phyloP scores from a whole-genome alignment of 2,113 vertebrate genomes.

The Pampusana beccarii region DNA sequence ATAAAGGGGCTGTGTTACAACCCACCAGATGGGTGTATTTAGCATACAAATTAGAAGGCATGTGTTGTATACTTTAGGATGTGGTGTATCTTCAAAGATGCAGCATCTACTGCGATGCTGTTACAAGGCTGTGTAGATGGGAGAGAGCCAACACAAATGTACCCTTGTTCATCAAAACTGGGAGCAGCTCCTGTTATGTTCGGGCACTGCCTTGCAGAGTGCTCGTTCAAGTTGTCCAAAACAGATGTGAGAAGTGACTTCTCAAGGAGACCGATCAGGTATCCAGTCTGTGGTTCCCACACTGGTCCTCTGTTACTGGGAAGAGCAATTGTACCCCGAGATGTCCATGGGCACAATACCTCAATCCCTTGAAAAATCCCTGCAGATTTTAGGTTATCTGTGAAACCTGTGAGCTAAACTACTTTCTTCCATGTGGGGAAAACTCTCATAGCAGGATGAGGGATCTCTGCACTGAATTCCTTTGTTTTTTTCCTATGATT shows the following conservation, averaged over 20 bases:
- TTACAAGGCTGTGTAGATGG: neutral
- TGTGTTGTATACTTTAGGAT: neutral
- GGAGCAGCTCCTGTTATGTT: neutral
- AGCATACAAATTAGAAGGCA: slow-evolving; percentile 17
- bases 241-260: neutral
- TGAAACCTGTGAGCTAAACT: neutral
- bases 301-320: neutral
- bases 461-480: neutral
- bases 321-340: fast-evolving
- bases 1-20: neutral
- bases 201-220: neutral
- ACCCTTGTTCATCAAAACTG: neutral
- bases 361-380: neutral
- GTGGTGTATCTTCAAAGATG: neutral
- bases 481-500: neutral
- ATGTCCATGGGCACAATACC: neutral
- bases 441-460: neutral
- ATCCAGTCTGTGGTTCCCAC: neutral
- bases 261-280: neutral
- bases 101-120: neutral
- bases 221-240: neutral
- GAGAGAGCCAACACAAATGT: neutral
- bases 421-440: neutral
- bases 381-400: neutral
- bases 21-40: neutral